Evolutionary conservation across 2,888 invertebrate genomes (phyloP).

Genomic region (Diadromus collaris): DNA sequence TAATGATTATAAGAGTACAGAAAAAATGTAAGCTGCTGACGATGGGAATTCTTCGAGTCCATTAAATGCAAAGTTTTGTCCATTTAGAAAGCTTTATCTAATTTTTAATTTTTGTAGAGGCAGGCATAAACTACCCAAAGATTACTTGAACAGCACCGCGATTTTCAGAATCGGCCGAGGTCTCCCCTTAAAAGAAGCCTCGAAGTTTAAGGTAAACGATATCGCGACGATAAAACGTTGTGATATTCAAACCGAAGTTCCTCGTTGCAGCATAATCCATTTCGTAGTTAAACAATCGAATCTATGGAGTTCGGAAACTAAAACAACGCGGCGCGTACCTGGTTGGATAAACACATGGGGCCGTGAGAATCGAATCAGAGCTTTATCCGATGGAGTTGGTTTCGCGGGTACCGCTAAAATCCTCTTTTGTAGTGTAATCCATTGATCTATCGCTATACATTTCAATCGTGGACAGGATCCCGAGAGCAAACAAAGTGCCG

Average conservation of each 20-base stretch:
- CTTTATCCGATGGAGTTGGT: conserved; percentile 2
- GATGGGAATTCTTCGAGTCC: not conserved
- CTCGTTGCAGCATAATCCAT: conserved; percentile 9
- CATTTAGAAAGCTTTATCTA: not conserved
- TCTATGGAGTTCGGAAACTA: not conserved
- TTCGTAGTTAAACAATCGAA: conserved; percentile 14
- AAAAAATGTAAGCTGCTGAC: not conserved
- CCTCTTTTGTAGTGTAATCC: conserved; percentile 19
- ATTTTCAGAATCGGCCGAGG: not conserved
- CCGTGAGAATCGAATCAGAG: conserved; percentile 20
- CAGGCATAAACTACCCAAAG: not conserved
- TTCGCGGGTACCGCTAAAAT: conserved; percentile 1
- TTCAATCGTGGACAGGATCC: conserved; percentile 15
- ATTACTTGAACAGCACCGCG: not conserved
- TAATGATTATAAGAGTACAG: not conserved
- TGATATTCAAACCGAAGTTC: not conserved
- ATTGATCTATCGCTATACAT: conserved; percentile 1
- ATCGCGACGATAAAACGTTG: not conserved
- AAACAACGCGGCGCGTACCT: not conserved
- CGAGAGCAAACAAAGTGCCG: not conserved
- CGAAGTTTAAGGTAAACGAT: not conserved
- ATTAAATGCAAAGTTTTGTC: too few species aligned
- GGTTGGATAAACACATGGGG: not conserved
- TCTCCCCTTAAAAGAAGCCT: not conserved
- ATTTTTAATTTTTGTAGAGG: not conserved